Conservation (phyloP, 1,140 invertebrate species). For the Marisa cornuarietis region DNA sequence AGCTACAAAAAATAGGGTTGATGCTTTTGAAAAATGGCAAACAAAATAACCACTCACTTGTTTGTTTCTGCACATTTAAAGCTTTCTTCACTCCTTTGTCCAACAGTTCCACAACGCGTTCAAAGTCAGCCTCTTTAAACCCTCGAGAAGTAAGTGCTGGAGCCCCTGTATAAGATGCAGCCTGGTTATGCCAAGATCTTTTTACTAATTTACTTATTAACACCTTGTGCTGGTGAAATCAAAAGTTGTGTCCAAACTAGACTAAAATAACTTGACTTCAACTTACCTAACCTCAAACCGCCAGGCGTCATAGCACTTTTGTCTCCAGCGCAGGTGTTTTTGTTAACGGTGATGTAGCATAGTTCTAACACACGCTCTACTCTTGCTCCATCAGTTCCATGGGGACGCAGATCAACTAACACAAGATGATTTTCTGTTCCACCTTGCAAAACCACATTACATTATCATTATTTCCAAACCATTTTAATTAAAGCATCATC, state of each 20-base stretch:
- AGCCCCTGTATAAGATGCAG: slow-evolving; percentile 68
- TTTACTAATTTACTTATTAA: not conserved
- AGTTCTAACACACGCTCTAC: slow-evolving; percentile 89
- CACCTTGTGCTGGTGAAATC: not conserved
- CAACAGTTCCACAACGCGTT: slow-evolving; percentile 85
- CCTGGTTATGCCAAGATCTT: not conserved
- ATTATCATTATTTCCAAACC: not conserved
- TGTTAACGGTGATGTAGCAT: slow-evolving; percentile 93
- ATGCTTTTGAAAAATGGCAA: not conserved
- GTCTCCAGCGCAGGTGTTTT: slow-evolving; percentile 92
- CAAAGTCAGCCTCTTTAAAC: slow-evolving; percentile 87
- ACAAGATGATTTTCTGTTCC: slow-evolving; percentile 74
- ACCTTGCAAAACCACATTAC: slow-evolving; percentile 48
- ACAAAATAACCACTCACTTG: slow-evolving; percentile 52
- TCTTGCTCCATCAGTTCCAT: slow-evolving; percentile 82
- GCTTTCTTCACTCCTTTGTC: slow-evolving; percentile 69
- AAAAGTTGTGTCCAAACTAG: too few species aligned
- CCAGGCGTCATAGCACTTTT: slow-evolving; percentile 94
- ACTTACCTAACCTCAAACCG: slow-evolving; percentile 72
- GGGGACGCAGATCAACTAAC: slow-evolving; percentile 78
- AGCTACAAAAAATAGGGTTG: not conserved
- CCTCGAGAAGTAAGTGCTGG: slow-evolving; percentile 94
- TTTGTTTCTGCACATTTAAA: slow-evolving; percentile 51
- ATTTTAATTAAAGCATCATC: too few species aligned
- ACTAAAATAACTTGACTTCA: too few species aligned